phyloP scores from a whole-genome alignment of 37 sponge, comb jelly and placozoan genomes.

The Beroe ovata region DNA sequence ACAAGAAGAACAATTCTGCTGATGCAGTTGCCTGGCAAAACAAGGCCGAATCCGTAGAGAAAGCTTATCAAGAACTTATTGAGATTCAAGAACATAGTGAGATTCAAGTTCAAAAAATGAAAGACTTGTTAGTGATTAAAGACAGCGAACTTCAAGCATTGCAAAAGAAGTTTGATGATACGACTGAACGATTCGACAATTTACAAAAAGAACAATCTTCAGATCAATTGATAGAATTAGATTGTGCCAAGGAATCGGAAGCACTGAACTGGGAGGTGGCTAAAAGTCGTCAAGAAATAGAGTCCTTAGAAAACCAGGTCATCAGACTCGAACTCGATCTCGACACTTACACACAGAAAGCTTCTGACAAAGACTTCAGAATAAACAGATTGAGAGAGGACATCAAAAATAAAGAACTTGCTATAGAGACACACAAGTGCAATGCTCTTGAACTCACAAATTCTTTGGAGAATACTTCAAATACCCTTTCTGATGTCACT shows the following conservation, averaged over 20 bases:
- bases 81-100: conserved; percentile 66
- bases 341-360: neutral
- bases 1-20: conserved; percentile 24
- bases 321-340: conserved; percentile 26
- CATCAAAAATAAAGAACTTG: conserved; percentile 57
- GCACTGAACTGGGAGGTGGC: conserved; percentile 49
- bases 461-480: conserved; percentile 14
- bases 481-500: neutral
- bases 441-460: conserved; percentile 29
- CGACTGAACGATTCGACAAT: neutral
- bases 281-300: conserved; percentile 8
- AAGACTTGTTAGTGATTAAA: conserved; percentile 34
- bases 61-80: conserved; percentile 38
- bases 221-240: neutral
- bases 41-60: conserved; percentile 54
- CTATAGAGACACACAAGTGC: conserved; percentile 25
- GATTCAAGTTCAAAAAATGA: conserved; percentile 64
- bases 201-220: neutral
- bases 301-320: conserved; percentile 28
- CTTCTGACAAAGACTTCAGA: conserved; percentile 48
- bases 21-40: conserved; percentile 64
- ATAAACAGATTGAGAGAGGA: conserved; percentile 39
- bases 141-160: conserved; percentile 36
- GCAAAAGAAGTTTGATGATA: conserved; percentile 38
- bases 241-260: neutral